A percentile compares a stretch with the other conserved stretches of the same genome.
These are phyloP conservation scores for Oreochromis grahami DNA, from an alignment of 2,797 vertebrate genomes.

Conservation along the genomic window DNA sequence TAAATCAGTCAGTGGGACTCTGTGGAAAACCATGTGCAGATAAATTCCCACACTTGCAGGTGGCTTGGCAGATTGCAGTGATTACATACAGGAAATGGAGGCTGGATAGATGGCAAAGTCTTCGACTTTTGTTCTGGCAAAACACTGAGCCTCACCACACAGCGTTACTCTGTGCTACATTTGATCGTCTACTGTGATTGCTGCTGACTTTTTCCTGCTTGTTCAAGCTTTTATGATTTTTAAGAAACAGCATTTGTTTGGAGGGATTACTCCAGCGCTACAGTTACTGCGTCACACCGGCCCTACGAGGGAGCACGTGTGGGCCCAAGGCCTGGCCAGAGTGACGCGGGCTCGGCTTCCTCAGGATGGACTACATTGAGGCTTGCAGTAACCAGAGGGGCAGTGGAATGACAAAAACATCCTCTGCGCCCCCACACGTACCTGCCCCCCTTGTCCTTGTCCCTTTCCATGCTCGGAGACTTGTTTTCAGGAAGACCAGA, in stretches of 20 bases:
- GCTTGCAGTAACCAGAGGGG: conserved; percentile 54
- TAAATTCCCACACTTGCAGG: conserved; percentile 23
- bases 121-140: background rate
- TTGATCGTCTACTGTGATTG: background rate
- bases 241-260: background rate
- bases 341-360: conserved; percentile 73
- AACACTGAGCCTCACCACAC: background rate
- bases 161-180: background rate
- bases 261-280: background rate
- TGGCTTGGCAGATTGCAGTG: background rate
- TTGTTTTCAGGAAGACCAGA: conserved; percentile 74
- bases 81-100: conserved; percentile 13
- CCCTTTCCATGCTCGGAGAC: conserved; percentile 52
- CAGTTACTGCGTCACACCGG: background rate
- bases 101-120: background rate
- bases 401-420: conserved; percentile 70
- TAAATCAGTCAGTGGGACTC: background rate
- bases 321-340: conserved; percentile 27
- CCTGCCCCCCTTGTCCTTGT: conserved; percentile 54
- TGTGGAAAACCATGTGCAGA: conserved; percentile 25
- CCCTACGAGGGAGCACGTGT: conserved; percentile 24
- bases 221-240: background rate
- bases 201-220: background rate
- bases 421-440: conserved; percentile 53
- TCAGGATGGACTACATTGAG: conserved; percentile 65